Evolutionary conservation across 37 sponge, comb jelly and placozoan genomes (phyloP).

Genomic region (Hexactinellida sp.): DNA sequence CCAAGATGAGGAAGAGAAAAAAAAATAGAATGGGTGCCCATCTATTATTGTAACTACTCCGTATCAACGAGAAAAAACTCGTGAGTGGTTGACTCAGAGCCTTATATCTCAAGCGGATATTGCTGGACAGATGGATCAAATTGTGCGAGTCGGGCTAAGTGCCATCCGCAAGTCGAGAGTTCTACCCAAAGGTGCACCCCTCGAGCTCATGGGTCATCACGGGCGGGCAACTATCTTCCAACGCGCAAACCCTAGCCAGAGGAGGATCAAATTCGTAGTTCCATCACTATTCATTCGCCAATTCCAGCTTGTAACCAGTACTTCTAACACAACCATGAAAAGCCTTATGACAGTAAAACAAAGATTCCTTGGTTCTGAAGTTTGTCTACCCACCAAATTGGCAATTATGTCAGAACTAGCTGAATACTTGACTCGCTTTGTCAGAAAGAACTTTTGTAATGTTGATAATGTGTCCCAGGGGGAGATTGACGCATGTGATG

Average conservation of each 20-base stretch:
- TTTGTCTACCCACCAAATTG: background rate
- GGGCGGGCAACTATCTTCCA: background rate
- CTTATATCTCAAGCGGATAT: background rate
- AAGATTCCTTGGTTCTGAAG: constrained; percentile 7
- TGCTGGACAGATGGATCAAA: background rate
- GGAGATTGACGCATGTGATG: background rate
- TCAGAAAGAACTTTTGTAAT: background rate
- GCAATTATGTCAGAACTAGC: background rate
- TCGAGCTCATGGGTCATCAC: background rate
- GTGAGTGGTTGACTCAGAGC: background rate
- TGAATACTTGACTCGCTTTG: constrained; percentile 5
- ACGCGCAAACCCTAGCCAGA: background rate
- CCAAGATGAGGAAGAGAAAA: background rate
- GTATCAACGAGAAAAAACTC: background rate
- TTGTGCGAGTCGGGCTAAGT: background rate
- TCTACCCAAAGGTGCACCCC: background rate
- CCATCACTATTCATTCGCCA: background rate
- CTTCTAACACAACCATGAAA: background rate
- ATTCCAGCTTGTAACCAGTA: background rate
- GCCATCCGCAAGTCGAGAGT: background rate
- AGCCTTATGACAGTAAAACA: constrained; percentile 5
- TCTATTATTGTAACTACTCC: background rate
- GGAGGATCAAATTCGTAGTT: background rate
- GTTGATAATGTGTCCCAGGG: background rate
- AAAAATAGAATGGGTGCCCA: constrained; percentile 5